These are phyloP conservation scores for Telmatochromis sp. DNA, from an alignment of 2,113 vertebrate species.

Conservation along the genomic window DNA sequence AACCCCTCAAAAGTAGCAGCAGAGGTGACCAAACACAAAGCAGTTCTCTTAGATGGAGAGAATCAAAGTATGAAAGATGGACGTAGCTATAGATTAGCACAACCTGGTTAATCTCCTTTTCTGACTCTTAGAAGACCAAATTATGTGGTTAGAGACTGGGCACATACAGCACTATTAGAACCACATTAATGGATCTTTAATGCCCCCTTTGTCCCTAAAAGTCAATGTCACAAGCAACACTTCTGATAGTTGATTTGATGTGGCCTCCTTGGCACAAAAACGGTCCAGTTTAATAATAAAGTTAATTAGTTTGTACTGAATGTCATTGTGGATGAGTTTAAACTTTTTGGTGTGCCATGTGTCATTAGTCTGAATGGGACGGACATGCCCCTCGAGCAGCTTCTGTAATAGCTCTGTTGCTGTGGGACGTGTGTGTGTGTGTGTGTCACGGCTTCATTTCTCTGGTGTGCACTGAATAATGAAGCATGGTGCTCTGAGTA, in stretches of 20 bases:
- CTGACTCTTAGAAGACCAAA: not conserved
- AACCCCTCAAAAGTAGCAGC: not conserved
- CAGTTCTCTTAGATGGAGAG: not conserved
- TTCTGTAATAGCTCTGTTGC: slow-evolving; percentile 22
- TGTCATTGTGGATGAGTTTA: not conserved
- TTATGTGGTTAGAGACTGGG: not conserved
- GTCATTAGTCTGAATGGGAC: not conserved
- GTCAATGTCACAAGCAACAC: not conserved
- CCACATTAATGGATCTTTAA: not conserved
- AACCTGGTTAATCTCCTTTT: not conserved
- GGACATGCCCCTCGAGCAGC: not conserved
- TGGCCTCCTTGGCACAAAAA: not conserved
- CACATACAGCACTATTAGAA: not conserved
- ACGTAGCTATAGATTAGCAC: not conserved
- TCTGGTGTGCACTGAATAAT: slow-evolving; percentile 41
- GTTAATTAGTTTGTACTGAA: not conserved
- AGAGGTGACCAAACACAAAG: not conserved
- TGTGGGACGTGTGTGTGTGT: not conserved
- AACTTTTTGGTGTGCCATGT: not conserved
- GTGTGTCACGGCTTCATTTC: not conserved
- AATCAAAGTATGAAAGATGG: not conserved
- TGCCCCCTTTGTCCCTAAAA: not conserved
- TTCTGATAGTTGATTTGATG: not conserved
- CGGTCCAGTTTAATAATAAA: not conserved
- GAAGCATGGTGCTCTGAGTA: slow-evolving; percentile 10